Evolutionary conservation across 2,797 vertebrate species (phyloP).

Genomic region (Eurystomus glaucurus): DNA sequence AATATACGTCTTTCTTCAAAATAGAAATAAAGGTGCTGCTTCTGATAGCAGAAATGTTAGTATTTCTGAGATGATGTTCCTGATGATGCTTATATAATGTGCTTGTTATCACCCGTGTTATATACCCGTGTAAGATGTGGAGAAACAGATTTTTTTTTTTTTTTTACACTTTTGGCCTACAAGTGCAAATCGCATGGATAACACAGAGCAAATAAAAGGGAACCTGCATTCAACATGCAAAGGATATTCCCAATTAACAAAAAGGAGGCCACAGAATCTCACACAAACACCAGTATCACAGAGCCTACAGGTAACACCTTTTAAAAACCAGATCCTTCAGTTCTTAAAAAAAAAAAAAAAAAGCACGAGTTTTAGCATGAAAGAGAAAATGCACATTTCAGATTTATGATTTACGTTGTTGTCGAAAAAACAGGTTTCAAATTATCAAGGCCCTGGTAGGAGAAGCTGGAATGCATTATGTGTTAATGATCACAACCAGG

Average conservation of each 20-base stretch:
- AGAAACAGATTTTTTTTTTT: neutral
- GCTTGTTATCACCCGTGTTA: neutral
- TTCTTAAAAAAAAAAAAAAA: neutral
- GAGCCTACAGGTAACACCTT: neutral
- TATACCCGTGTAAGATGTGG: neutral
- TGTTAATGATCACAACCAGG: slow-evolving; percentile 85
- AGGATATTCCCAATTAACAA: slow-evolving; percentile 26
- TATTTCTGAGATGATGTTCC: neutral
- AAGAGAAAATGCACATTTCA: slow-evolving; percentile 32
- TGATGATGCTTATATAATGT: neutral
- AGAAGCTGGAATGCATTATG: slow-evolving; percentile 82
- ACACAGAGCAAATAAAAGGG: neutral
- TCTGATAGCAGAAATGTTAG: neutral
- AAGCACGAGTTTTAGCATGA: slow-evolving; percentile 3
- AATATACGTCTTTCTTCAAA: neutral
- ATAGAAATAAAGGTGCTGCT: neutral
- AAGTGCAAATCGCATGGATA: neutral
- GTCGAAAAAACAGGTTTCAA: slow-evolving; percentile 79
- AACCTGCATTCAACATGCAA: slow-evolving; percentile 32
- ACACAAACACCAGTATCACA: neutral
- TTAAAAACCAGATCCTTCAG: neutral
- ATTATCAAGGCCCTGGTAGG: slow-evolving; percentile 78
- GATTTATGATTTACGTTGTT: slow-evolving; percentile 76
- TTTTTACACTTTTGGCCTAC: neutral
- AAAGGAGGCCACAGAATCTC: neutral